Evolutionary conservation across 1,140 invertebrate species (phyloP).

Genomic region (Solenopsis invicta): DNA sequence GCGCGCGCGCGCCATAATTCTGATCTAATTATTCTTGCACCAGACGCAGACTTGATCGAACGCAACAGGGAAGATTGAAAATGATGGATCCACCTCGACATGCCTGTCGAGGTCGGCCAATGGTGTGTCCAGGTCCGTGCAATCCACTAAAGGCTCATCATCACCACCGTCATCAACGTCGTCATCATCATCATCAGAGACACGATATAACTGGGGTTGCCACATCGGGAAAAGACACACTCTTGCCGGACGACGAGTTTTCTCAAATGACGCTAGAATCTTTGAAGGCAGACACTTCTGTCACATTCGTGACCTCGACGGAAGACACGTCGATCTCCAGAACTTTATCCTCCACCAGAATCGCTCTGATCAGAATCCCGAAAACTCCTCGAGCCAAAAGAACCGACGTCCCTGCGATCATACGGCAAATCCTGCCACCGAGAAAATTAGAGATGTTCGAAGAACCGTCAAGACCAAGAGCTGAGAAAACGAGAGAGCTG

Average conservation of each 20-base stretch:
- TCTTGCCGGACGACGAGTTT: background rate
- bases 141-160: constrained; percentile 62
- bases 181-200: constrained; percentile 12
- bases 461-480: background rate
- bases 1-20: background rate
- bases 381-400: background rate
- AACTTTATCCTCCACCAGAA: background rate
- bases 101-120: constrained; percentile 47
- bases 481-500: background rate
- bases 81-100: constrained; percentile 51
- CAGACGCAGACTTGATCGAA: constrained; percentile 3
- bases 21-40: background rate
- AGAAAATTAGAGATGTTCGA: background rate
- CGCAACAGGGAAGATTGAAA: background rate
- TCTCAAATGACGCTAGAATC: background rate
- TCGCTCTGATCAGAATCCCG: constrained; percentile 19
- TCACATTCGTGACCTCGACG: background rate
- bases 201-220: background rate
- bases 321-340: background rate
- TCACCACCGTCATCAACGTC: constrained; percentile 16
- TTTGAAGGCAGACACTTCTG: background rate
- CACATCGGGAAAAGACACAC: background rate
- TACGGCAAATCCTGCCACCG: background rate
- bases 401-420: background rate
- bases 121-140: constrained; percentile 71